Percentiles rank a stretch among this genome's conserved stretches.
Evolutionary conservation across 2,797 vertebrate species (phyloP).

Genomic region (Chromobotia macracanthus): DNA sequence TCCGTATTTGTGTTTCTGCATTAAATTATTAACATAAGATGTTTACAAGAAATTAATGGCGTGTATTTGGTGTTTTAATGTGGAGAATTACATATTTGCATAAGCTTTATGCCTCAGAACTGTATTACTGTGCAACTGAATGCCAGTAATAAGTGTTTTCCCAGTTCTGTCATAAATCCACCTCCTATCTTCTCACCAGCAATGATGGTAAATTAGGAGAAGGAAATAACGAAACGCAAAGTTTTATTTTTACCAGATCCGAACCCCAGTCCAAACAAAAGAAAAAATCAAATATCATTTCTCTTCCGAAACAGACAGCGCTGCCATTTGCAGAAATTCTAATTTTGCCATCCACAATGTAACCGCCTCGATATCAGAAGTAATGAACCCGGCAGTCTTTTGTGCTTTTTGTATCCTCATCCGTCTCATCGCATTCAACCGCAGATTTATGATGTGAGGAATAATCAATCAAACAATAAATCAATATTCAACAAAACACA

Average conservation of each 20-base stretch:
- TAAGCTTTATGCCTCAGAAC: too few relatives aligned
- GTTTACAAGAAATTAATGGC: neutral
- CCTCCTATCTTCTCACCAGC: neutral
- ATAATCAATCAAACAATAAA: slow-evolving; percentile 54
- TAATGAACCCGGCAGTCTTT: slow-evolving; percentile 53
- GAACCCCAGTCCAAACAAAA: neutral
- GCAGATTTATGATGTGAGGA: slow-evolving; percentile 44
- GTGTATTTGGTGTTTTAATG: too few relatives aligned
- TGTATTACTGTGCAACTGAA: neutral
- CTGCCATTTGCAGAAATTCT: slow-evolving; percentile 47
- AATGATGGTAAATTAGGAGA: slow-evolving; percentile 3
- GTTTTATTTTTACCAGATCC: slow-evolving; percentile 14
- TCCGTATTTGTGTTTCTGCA: neutral
- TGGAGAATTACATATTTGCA: too few relatives aligned
- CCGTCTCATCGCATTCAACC: slow-evolving; percentile 31
- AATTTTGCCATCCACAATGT: slow-evolving; percentile 43
- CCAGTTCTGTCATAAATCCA: neutral
- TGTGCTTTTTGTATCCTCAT: slow-evolving; percentile 46
- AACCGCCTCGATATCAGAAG: slow-evolving; percentile 38
- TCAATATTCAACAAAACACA: slow-evolving; percentile 47
- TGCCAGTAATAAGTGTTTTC: neutral
- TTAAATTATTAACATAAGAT: neutral
- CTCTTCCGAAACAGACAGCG: slow-evolving; percentile 35
- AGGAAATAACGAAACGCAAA: neutral
- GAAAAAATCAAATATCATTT: slow-evolving; percentile 12